A percentile compares a stretch with the other conserved stretches of the same genome.
phyloP scores from a whole-genome alignment of 1,140 invertebrate genomes.

The Achatina immaculata region DNA sequence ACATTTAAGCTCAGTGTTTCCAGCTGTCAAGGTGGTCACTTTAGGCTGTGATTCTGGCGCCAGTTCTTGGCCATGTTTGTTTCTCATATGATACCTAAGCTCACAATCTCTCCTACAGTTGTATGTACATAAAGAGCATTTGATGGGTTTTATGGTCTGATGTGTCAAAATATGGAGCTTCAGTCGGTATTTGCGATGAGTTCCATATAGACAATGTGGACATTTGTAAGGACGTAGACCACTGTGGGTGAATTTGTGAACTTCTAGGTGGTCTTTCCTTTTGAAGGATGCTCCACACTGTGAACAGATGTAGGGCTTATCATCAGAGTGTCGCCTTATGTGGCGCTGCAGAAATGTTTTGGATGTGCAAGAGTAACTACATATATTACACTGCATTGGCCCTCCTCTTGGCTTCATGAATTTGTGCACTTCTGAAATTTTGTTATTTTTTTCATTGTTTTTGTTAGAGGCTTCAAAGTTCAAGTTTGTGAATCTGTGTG shows the following conservation, averaged over 20 bases:
- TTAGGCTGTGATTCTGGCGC: neutral
- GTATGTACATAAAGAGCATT: slow-evolving; percentile 6
- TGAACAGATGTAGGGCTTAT: neutral
- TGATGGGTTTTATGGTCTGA: slow-evolving; percentile 17
- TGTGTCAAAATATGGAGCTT: slow-evolving; percentile 22
- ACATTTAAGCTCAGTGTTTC: slow-evolving; percentile 3
- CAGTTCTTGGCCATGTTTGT: slow-evolving; percentile 1
- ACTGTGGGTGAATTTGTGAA: slow-evolving; percentile 14
- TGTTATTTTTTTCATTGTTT: neutral
- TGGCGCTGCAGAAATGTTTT: neutral
- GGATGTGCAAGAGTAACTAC: slow-evolving; percentile 3
- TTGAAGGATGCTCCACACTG: slow-evolving; percentile 23
- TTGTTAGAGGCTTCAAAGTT: neutral
- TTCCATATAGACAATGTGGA: slow-evolving; percentile 1
- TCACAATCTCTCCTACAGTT: neutral
- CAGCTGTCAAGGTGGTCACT: neutral
- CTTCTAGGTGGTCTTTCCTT: slow-evolving; percentile 20
- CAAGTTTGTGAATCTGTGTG: neutral
- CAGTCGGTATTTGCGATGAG: slow-evolving; percentile 15
- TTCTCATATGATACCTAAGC: slow-evolving; percentile 15
- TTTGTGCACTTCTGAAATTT: neutral
- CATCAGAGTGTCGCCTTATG: neutral
- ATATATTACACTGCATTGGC: neutral
- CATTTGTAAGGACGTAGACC: slow-evolving; percentile 3
- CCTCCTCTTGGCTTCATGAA: neutral